phyloP scores from a whole-genome alignment of 2,888 invertebrate species.

The Tenthredo mesomela region DNA sequence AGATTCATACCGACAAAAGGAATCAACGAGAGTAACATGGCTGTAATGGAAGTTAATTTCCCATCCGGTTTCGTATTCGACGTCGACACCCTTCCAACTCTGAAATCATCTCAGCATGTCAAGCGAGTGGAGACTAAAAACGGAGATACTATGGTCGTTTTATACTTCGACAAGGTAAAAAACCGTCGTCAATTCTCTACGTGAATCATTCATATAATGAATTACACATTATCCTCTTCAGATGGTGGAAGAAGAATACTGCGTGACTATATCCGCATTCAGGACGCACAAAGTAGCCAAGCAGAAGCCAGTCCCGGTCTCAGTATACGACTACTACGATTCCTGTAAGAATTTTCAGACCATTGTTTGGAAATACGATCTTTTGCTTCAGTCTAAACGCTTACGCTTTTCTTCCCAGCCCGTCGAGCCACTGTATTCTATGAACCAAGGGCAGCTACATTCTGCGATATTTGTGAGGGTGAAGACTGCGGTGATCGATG shows the following conservation, averaged over 20 bases:
- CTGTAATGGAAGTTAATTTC: conserved; percentile 92
- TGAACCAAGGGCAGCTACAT: conserved; percentile 83
- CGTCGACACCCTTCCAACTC: conserved; percentile 84
- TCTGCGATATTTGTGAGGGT: conserved; percentile 92
- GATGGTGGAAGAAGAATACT: conserved; percentile 83
- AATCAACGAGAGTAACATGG: conserved; percentile 91
- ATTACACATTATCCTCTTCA: conserved; percentile 64
- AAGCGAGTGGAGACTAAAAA: conserved; percentile 86
- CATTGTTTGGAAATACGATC: background rate
- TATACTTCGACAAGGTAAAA: conserved; percentile 87
- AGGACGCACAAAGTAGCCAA: conserved; percentile 91
- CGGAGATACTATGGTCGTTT: conserved; percentile 83
- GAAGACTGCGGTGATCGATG: conserved; percentile 81
- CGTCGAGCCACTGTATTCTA: conserved; percentile 92
- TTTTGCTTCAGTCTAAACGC: background rate
- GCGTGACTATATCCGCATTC: conserved; percentile 91
- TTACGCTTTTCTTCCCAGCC: conserved; percentile 79
- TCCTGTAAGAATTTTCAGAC: conserved; percentile 83
- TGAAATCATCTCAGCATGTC: conserved; percentile 81
- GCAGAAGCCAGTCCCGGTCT: conserved; percentile 92
- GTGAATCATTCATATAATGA: background rate
- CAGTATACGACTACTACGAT: conserved; percentile 95
- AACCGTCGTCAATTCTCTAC: background rate
- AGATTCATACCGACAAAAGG: conserved; percentile 85
- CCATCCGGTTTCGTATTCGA: conserved; percentile 95